These are phyloP conservation scores for Choreutis nemorana DNA, from an alignment of 2,888 invertebrate species.

Conservation along the genomic window DNA sequence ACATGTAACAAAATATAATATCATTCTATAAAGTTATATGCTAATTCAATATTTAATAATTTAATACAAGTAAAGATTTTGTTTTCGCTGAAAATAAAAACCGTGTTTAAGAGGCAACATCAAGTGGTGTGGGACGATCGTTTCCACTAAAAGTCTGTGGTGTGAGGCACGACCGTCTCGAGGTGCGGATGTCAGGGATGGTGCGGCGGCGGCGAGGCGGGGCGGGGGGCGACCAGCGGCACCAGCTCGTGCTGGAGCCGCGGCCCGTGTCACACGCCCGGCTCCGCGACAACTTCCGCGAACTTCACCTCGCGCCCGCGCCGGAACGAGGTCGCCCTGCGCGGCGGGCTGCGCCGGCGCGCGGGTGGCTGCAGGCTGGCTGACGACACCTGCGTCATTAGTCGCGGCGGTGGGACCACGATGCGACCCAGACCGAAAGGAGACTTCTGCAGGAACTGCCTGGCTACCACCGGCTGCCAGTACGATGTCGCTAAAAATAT, in stretches of 20 bases:
- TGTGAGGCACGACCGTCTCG: slow-evolving; percentile 33
- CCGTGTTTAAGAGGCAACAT: no score
- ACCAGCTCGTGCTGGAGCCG: slow-evolving; percentile 63
- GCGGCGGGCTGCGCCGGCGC: slow-evolving; percentile 38
- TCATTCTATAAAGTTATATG: no score
- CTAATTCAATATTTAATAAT: no score
- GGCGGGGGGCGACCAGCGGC: slow-evolving; percentile 40
- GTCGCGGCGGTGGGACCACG: slow-evolving; percentile 28
- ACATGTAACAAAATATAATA: no score
- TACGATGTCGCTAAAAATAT: slow-evolving; percentile 44
- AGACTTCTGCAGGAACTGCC: slow-evolving; percentile 74
- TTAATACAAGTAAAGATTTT: no score
- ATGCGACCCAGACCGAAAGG: slow-evolving; percentile 66
- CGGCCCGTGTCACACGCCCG: slow-evolving; percentile 60
- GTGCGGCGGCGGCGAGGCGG: slow-evolving; percentile 21
- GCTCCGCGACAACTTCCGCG: slow-evolving; percentile 41
- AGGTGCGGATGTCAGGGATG: slow-evolving; percentile 38
- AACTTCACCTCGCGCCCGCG: slow-evolving; percentile 63
- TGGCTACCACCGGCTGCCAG: slow-evolving; percentile 76
- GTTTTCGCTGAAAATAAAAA: no score
- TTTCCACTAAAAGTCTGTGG: slow-evolving; percentile 41
- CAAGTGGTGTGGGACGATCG: no score
- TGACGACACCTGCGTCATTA: slow-evolving; percentile 49
- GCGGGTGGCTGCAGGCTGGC: slow-evolving; percentile 51
- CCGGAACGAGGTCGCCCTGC: slow-evolving; percentile 52